phyloP scores from a whole-genome alignment of 2,888 invertebrate species.

The Mimumesa dahlbomi region DNA sequence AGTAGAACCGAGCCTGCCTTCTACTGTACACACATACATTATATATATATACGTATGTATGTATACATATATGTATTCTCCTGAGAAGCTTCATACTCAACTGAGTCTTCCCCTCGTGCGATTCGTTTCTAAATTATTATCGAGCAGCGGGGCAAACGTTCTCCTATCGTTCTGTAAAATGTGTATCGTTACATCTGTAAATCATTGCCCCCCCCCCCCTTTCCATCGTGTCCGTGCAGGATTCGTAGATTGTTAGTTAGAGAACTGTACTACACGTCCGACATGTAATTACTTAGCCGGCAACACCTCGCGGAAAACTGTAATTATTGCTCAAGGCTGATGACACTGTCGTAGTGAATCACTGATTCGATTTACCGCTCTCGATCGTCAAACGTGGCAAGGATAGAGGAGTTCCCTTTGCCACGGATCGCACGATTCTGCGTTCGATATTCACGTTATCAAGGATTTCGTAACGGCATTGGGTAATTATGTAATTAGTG shows the following conservation, averaged over 20 bases:
- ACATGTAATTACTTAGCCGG: constrained; percentile 29
- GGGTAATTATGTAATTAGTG: no score
- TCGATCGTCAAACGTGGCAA: background rate
- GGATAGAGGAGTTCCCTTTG: background rate
- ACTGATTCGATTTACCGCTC: constrained; percentile 3
- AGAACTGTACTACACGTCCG: background rate
- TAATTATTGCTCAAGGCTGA: constrained; percentile 16
- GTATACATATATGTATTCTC: no score
- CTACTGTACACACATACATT: no score
- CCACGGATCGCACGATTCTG: constrained; percentile 3
- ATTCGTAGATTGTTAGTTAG: constrained; percentile 22
- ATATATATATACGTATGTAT: no score
- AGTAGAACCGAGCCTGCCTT: background rate
- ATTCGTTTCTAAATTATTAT: constrained; percentile 37
- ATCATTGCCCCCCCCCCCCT: constrained; percentile 6
- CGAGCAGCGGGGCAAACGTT: background rate
- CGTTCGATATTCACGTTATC: background rate
- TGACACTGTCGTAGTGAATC: constrained; percentile 23
- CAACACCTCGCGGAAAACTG: constrained; percentile 23
- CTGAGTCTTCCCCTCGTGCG: background rate
- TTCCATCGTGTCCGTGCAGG: constrained; percentile 1
- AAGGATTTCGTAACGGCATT: constrained; percentile 10
- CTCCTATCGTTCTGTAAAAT: constrained; percentile 15
- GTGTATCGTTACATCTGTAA: constrained; percentile 14
- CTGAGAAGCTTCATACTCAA: constrained; percentile 7